Conservation (phyloP, 2,113 vertebrate genomes). For the Gorsachius goisagi region DNA sequence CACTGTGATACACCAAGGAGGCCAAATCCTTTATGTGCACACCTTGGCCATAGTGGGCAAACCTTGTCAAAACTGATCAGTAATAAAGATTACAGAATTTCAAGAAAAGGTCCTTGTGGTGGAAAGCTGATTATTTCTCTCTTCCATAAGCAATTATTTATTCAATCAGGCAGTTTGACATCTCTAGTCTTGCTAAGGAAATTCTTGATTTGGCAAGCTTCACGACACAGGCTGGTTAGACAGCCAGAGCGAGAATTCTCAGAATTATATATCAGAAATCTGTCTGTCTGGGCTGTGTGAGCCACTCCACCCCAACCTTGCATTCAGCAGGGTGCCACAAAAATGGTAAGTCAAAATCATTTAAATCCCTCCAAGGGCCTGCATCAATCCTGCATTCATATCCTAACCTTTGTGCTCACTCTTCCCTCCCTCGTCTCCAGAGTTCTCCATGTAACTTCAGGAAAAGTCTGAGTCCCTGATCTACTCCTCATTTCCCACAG, state of each 20-base stretch:
- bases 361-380: background rate
- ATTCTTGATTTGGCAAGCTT: background rate
- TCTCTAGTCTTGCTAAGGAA: background rate
- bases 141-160: background rate
- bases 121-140: background rate
- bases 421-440: background rate
- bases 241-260: background rate
- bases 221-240: accelerated
- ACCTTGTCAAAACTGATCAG: background rate
- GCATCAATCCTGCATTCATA: background rate
- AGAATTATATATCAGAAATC: background rate
- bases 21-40: background rate
- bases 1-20: background rate
- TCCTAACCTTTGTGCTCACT: background rate
- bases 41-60: background rate
- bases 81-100: background rate
- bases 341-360: background rate
- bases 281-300: background rate
- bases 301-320: background rate
- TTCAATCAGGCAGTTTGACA: background rate
- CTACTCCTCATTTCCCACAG: background rate
- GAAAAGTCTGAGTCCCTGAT: background rate
- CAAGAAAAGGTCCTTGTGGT: background rate
- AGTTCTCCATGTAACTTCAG: background rate
- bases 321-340: background rate